Base-by-base conservation (phyloP, 2,888 invertebrate species). In the Volucella zonaria region DNA sequence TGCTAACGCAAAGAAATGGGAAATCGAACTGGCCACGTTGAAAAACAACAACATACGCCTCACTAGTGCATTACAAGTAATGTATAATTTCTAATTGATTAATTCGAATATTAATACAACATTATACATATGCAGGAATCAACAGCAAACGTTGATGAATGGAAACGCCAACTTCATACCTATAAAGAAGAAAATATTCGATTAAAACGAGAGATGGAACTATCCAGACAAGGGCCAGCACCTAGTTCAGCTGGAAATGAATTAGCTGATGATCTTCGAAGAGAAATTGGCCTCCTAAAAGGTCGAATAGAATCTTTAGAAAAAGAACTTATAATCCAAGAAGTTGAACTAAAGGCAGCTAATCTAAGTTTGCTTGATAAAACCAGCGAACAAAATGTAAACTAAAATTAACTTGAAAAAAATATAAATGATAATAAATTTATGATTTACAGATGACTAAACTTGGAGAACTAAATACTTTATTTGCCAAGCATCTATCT, bases 1-100 rank as follows among this genome's bases (percentile, higher is more conserved):
- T 62, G 97, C 98, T 51, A 99, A 99, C 93, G 98, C 98, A 10
- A 99, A 98, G 93, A 98, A 99, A 92, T 99, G 99, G 99, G 99
- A 99, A 93, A 96, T 98, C 52, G 99, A 99, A 92, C 93, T 99
- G 88, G 96, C 97, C 61, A 98, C 98, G 1, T 93, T 99, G 87
- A 99, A 99, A 93, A 98, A 97, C 90, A 99, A 98, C 93, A 99
- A 99, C 92, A 95, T 97, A 45, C 95, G 98, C 87, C 93, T 99
- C 89, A 99, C 99, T 8, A 97, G 97, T 88, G 98, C 99, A 15
- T 93, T 99, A 77, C 98, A 99, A 92, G 92, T 92, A 87, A 76
- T 56, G 45, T 14, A 52, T 12, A 10, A 40, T 31, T 14, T 8
- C 12, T 54, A n/a, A 14, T 18, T 18, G 47, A 18, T 14, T 18